A percentile compares a stretch with the other conserved stretches of the same genome.
phyloP scores from a whole-genome alignment of 1,140 invertebrate genomes.

The Diabrotica virgifera region DNA sequence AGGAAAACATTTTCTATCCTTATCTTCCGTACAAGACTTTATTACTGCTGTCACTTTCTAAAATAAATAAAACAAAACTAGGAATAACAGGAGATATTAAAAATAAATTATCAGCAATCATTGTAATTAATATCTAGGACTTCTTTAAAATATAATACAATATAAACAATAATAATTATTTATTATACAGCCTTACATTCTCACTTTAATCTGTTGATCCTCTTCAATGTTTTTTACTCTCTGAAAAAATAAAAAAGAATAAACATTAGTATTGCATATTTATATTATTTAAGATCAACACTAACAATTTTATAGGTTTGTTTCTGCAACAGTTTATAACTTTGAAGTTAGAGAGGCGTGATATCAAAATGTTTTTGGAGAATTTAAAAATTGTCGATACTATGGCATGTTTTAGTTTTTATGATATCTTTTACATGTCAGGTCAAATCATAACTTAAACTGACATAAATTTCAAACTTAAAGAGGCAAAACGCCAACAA shows the following conservation, averaged over 20 bases:
- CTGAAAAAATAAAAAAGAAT: slow-evolving; percentile 28
- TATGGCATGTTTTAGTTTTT: no score
- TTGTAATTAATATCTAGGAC: slow-evolving; percentile 33
- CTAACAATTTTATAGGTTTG: no score
- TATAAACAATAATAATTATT: slow-evolving; percentile 41
- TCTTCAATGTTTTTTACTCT: slow-evolving; percentile 33
- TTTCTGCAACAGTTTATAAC: no score
- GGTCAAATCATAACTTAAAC: no score
- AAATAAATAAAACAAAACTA: slow-evolving; percentile 21
- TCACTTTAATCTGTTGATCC: slow-evolving; percentile 34
- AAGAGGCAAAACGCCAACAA: no score
- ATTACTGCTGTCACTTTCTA: slow-evolving; percentile 8
- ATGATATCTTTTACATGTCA: no score
- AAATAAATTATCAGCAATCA: slow-evolving; percentile 37
- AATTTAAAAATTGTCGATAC: neutral
- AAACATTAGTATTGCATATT: neutral
- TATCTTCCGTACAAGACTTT: slow-evolving; percentile 7
- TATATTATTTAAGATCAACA: no score
- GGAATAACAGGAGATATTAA: slow-evolving; percentile 22
- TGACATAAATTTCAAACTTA: no score
- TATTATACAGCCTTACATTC: slow-evolving; percentile 44
- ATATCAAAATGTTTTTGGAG: neutral
- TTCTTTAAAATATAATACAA: slow-evolving; percentile 42
- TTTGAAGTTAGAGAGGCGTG: no score
- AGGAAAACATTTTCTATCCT: neutral